Evolutionary conservation across 2,888 invertebrate species (phyloP), one percentile per base, ranked within the genome.

Genomic region (Pachliopta kotzebuea): DNA sequence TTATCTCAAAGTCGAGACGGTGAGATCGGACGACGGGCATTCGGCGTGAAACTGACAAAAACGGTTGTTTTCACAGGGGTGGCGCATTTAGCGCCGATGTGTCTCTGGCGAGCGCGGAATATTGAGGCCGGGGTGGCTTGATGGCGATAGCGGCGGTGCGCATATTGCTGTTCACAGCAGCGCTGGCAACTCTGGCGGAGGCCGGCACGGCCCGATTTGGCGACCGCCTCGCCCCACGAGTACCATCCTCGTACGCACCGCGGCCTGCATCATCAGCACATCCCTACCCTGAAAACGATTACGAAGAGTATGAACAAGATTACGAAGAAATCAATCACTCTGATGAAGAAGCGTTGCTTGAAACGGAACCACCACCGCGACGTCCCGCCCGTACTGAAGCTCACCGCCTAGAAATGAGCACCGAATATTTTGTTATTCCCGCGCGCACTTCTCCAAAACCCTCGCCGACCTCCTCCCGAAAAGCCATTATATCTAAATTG

Each of bases 351-450:
- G 70, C 73, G 52, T 73, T 73, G 50, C 72, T 79, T 21, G 79
- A 83, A 63, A 79, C 81, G 1, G 82, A 78, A 53, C 77, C 81
- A 14, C 80, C 83, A 4, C 83, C 81, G 61, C 84, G 85, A 49
- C 85, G 86, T 24, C 87, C 90, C 56, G 83, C 83, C 37, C 84
- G 88, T 66, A 86, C 90, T 50, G 86, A 89, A 74, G 86, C 91
- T 57, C 92, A 93, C 71, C 93, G 94, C 29, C 87, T 95, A 56
- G 96, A 96, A 85, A 94, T 97, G 94, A 96, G 96, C 85, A 97
- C 96, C 7, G 96, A 97, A 84, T 96, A 95, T 87, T 97, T 96
- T 84, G 92, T 96, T 72, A 93, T 96, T 74, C 96, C 96, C 45
- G 92, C 93, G 73, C 91, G 89, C 68, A 74, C 75, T 23, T 75